Evolutionary conservation across 2,113 vertebrate species (phyloP), one percentile per base, ranked within the genome.

Genomic region (Petrocephalus microphthalmus): DNA sequence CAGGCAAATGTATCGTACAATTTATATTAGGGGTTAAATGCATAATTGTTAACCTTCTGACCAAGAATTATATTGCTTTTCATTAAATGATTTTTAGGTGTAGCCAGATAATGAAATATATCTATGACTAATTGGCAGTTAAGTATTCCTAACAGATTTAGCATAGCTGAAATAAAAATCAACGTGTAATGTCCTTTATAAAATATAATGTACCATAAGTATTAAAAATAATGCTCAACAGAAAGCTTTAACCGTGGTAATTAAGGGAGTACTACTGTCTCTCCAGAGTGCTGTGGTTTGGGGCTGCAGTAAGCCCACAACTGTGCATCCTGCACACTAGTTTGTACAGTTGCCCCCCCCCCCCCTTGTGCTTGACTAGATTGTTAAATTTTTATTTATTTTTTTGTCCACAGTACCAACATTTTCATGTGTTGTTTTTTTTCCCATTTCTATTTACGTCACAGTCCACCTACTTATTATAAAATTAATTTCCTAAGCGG

Each of bases 1-100:
- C 71, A 82, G 33, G n/a, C 71, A 88, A 81, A 88, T 74, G 71
- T 52, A n/a, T 88, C 56, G 71, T 81, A 81, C 45, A 64, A 88
- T 56, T 81, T 54, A 88, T 82, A 64, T 74, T 54, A 88, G 60
- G 87, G 33, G 67, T 78, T 88, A 81, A 87, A 82, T 71, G 52
- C 52, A 88, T 52, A 88, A 54, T 33, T 82, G 71, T 88, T 88
- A 88, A 88, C 87, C 87, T 88, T 88, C 86, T 54, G 71, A 71
- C 51, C 67, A 52, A 54, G 25, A 88, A 56, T 56, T 88, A 81
- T n/a, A 56, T 56, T 81, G 22, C 52, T 20, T 81, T 88, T 88
- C n/a, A 88, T 88, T 33, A 47, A 52, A 81, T 81, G 25, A 81
- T 51, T 82, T 87, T 29, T n/a, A 81, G 74, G 19, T 88, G 51